Evolutionary conservation across 2,113 vertebrate genomes (phyloP).

Genomic region (Periophthalmus modestus): DNA sequence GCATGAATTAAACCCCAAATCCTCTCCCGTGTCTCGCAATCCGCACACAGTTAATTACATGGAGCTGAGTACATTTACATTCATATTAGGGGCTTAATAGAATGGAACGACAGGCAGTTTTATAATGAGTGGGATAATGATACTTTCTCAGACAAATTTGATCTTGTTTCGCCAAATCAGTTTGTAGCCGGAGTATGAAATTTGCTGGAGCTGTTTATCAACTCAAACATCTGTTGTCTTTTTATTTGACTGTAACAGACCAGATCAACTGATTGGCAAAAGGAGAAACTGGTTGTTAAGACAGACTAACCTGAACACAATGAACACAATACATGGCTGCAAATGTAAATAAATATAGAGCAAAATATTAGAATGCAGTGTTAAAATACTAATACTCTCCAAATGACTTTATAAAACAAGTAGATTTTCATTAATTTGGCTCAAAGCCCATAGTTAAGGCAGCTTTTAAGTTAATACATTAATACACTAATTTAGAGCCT

Average conservation of each 20-base stretch:
- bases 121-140: slow-evolving; percentile 63
- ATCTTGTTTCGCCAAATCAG: slow-evolving; percentile 42
- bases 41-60: slow-evolving; percentile 58
- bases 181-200: slow-evolving; percentile 24
- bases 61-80: slow-evolving; percentile 65
- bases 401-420: no score
- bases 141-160: slow-evolving; percentile 33
- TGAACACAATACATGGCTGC: no score
- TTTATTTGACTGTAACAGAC: neutral
- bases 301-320: neutral
- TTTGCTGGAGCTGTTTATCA: slow-evolving; percentile 30
- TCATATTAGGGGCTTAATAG: slow-evolving; percentile 70
- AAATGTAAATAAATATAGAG: no score
- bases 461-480: no score
- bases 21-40: slow-evolving; percentile 18
- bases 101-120: slow-evolving; percentile 53
- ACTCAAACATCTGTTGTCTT: slow-evolving; percentile 37
- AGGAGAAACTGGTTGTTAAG: neutral
- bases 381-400: no score
- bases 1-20: slow-evolving; percentile 37
- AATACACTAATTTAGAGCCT: no score
- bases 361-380: neutral
- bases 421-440: no score
- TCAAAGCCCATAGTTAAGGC: neutral
- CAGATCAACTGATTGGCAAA: neutral